Evolutionary conservation across 2,888 invertebrate genomes (phyloP), one percentile per base, ranked within the genome.

Genomic region (Dolomedes plantarius): DNA sequence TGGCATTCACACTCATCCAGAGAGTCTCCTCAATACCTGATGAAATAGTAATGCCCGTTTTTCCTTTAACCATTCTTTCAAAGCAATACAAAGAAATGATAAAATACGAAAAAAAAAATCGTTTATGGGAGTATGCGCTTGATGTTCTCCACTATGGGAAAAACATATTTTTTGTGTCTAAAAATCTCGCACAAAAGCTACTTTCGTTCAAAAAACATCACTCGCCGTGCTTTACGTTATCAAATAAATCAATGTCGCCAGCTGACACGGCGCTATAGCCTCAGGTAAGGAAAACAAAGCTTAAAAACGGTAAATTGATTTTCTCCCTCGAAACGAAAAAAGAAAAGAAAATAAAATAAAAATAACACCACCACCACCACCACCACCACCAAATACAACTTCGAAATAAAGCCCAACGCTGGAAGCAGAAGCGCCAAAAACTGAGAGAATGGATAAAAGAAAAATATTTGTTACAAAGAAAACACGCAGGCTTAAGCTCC

Each of bases 181-280:
- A 19, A 41, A 79, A 79, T 79, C 56, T 64, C 64, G 27, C 64
- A 79, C 71, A 72, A 72, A 71, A 65, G 71, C 72, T 27, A 62
- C 62, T 62, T 62, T 62, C 62, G 62, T 62, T 62, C 62, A 68
- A 19, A 64, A 68, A 32, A 32, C 32, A n/a, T 68, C 50, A 31
- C 64, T 41, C 75, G 41, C 28, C 29, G n/a, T 29, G 32, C 41
- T 73, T 68, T 80, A 39, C 32, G 50, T 65, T 71, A 76, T 83
- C 83, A 76, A 83, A 83, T 83, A 83, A 83, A 83, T 83, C 83
- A 83, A 83, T 83, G 83, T 83, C 83, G 76, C 75, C 83, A 83
- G 83, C 76, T 83, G 83, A 77, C 83, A 77, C 72, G 72, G 65
- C 39, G 36, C 83, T 71, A 76, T 83, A 76, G 83, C 83, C 83